Evolutionary conservation across 2,888 invertebrate species (phyloP).

Genomic region (Corbicula japonica): DNA sequence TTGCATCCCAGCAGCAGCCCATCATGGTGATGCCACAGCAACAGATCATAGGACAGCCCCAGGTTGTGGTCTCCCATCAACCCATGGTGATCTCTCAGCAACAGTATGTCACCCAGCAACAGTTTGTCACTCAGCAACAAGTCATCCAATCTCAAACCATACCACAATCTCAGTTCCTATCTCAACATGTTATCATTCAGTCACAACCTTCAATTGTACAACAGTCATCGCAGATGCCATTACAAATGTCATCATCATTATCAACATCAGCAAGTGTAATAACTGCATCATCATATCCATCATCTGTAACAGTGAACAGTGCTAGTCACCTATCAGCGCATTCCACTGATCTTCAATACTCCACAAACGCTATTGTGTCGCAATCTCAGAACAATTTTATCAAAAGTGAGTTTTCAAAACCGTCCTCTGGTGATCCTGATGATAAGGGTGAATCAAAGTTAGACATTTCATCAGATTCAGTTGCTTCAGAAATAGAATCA

Average conservation of each 20-base stretch:
- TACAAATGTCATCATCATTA: conserved; percentile 58
- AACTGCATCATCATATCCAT: conserved; percentile 42
- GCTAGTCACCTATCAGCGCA: conserved; percentile 58
- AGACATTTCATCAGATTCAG: conserved; percentile 36
- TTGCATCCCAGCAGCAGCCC: conserved; percentile 44
- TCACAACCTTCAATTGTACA: conserved; percentile 34
- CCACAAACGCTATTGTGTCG: conserved; percentile 34
- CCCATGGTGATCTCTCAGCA: conserved; percentile 31
- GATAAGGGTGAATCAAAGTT: conserved; percentile 31
- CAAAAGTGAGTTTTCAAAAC: conserved; percentile 38
- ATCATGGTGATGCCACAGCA: conserved; percentile 55
- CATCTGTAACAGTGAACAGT: conserved; percentile 49
- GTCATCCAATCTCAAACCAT: conserved; percentile 36
- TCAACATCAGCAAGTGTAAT: conserved; percentile 40
- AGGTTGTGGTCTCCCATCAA: conserved; percentile 46
- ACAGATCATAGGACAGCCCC: conserved; percentile 50
- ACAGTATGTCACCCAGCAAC: conserved; percentile 51
- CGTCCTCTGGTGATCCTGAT: conserved; percentile 49
- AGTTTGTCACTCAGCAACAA: conserved; percentile 46
- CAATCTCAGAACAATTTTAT: conserved; percentile 51
- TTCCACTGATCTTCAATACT: conserved; percentile 48
- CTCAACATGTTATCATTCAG: conserved; percentile 40
- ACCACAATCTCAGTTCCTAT: conserved; percentile 52
- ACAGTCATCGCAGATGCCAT: conserved; percentile 44
- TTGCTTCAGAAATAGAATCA: conserved; percentile 58